These are phyloP conservation scores for Dendronephthya gigantea DNA, from an alignment of 64 coral and sea anemone species.

Conservation along the genomic window DNA sequence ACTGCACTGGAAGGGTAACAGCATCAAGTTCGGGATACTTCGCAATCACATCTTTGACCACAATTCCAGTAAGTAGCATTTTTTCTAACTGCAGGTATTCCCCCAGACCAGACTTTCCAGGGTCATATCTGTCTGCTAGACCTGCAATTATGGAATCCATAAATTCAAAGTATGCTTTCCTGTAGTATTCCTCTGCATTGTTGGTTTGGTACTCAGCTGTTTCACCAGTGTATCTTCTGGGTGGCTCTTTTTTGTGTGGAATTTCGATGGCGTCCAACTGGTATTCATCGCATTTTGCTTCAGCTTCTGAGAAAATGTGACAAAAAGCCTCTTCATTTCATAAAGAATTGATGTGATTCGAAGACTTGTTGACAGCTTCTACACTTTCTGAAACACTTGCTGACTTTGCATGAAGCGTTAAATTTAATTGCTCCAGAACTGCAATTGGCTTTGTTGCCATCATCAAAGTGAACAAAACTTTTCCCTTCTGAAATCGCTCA, in stretches of 20 bases:
- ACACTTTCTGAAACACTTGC: slow-evolving; percentile 1
- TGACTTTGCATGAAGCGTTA: slow-evolving; percentile 15
- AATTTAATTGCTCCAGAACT: slow-evolving; percentile 8
- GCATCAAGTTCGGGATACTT: slow-evolving; percentile 11
- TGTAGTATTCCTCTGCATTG: slow-evolving; percentile 7
- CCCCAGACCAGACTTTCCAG: slow-evolving; percentile 13
- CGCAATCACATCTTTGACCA: slow-evolving; percentile 5
- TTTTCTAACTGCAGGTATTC: slow-evolving; percentile 8
- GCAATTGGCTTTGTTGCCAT: slow-evolving; percentile 11
- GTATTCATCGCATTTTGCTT: background rate
- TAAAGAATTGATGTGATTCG: slow-evolving; percentile 12
- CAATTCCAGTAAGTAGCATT: slow-evolving; percentile 13
- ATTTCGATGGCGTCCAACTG: slow-evolving; percentile 13
- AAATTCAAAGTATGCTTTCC: slow-evolving; percentile 10
- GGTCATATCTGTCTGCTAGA: slow-evolving; percentile 12
- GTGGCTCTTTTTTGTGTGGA: background rate
- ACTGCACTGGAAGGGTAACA: background rate
- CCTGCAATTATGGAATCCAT: slow-evolving; percentile 7
- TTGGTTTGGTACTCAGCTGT: background rate
- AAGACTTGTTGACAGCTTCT: slow-evolving; percentile 13
- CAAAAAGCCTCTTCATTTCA: background rate
- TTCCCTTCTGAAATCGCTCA: slow-evolving; percentile 12
- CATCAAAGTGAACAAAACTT: slow-evolving; percentile 2
- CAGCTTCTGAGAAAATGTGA: slow-evolving; percentile 1
- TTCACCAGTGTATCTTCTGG: background rate